Evolutionary conservation across 2,888 invertebrate species (phyloP), one percentile per base, ranked within the genome.

Genomic region (Tryphoninae sp.): DNA sequence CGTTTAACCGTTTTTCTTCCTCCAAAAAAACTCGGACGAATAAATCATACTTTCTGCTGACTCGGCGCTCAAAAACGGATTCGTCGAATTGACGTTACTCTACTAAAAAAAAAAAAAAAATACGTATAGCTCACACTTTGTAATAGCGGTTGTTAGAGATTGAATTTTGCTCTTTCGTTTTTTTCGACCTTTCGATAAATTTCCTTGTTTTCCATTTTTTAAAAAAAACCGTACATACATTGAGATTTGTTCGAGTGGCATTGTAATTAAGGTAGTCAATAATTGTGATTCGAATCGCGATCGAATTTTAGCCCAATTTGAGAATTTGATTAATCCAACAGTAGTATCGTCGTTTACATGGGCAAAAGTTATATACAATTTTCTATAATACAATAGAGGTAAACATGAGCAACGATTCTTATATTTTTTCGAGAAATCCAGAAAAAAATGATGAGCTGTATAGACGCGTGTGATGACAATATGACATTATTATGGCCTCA

Each of bases 1-100:
- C 9, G 11, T 45, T 45, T 13, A 11, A 11, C 2, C 13, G 2
- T 45, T 45, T 45, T 45, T 55, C 2, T 19, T 53, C 55, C 16
- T 67, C 45, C 45, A 59, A 51, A 22, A 72, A 73, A 65, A 64
- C 74, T 55, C 33, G 53, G 64, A 51, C 67, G 83, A 86, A 86
- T 86, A 87, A 85, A 86, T 86, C 87, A 86, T 88, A 87, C 84
- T 83, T 80, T 71, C 67, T 74, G 72, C 84, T 83, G 84, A 49
- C 67, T 62, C 84, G 81, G 65, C 16, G 69, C 69, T 55, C 72
- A 68, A 49, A 33, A 64, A 33, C n/a, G 42, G 62, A 78, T 72
- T 73, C 51, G 62, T 78, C 72, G 81, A 81, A 72, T 72, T 65
- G 68, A 83, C 77, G 73, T 79, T 51, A 67, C 72, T 33, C 33